Evolutionary conservation across 2,797 vertebrate species (phyloP).

Genomic region (Nannoperca australis): DNA sequence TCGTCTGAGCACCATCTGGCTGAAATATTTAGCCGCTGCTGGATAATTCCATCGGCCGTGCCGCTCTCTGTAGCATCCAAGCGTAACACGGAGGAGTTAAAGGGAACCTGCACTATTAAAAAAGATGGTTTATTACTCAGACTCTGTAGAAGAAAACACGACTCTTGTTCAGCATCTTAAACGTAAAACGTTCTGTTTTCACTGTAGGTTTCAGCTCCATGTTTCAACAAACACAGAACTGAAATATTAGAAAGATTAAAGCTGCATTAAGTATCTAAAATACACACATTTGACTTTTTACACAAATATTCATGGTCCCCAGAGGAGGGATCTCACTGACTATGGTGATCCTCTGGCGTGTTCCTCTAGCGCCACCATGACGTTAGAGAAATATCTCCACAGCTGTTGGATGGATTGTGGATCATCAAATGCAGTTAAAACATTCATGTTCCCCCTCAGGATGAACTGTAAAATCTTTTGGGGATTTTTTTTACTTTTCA

Average conservation of each 20-base stretch:
- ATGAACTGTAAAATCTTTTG: background rate
- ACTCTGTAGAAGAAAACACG: background rate
- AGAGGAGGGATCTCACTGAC: background rate
- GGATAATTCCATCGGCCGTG: conserved; percentile 46
- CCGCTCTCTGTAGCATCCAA: background rate
- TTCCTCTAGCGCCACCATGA: background rate
- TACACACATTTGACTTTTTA: no score
- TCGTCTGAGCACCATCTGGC: conserved; percentile 49
- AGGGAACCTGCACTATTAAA: background rate
- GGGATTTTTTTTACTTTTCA: background rate
- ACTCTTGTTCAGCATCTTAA: background rate
- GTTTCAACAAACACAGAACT: background rate
- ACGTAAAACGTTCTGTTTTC: background rate
- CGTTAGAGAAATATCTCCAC: background rate
- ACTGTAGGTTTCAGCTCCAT: background rate
- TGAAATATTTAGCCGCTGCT: conserved; percentile 46
- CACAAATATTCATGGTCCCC: background rate
- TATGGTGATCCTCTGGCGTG: background rate
- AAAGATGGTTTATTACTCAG: background rate
- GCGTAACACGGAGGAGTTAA: conserved; percentile 5
- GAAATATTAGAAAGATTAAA: background rate
- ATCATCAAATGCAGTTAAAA: background rate
- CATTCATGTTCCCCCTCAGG: background rate
- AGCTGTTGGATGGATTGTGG: background rate
- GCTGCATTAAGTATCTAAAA: background rate